Base-by-base conservation (phyloP, 1,140 invertebrate species). In the Leptinotarsa undecemlineata region DNA sequence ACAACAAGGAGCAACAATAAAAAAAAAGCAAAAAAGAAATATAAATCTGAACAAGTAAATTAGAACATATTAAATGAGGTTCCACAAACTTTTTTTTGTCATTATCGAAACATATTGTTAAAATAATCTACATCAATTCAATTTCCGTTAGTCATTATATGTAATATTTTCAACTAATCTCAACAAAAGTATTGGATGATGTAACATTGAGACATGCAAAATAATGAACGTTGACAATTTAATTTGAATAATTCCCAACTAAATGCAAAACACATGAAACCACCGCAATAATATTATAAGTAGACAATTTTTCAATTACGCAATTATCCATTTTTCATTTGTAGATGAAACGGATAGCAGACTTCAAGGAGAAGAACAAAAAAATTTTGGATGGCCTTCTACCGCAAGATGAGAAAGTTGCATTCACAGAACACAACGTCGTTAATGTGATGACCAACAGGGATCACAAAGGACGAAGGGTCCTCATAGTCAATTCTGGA, bases 291-390 rank as follows among this genome's bases (percentile, higher is more conserved):
- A 57, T 57, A 42, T 11, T 42, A 19, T 19, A 57, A 57, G n/a
- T 57, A 57, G 51, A 15, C 51, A 57, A 57, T 57, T 57, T 57
- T 64, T 64, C 20, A 33, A 64, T 21, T 33, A 64, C 4, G 21
- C 13, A 64, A 64, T 64, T 64, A 20, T 42, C 33, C 20, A 20
- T 74, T 82, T 81, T 76, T 72, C 5, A 15, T 80, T 84, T 84
- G 48, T 80, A 93, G 88, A 93, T 95, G 91, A 90, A 90, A 81
- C 88, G 92, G 78, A 86, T 91, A 17, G 91, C 92, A 2, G 89
- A 90, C 47, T 95, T 95, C 81, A 93, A 90, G 80, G 87, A 89
- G 6, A 92, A 92, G 74, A 87, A 95, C 78, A 88, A 89, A 0
- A 77, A 85, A 1, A 79, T 93, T 1, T 78, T 95, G 14, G 86